Evolutionary conservation across 92 coral and sea anemone species (phyloP).

Genomic region (Anthopleura xanthogrammica): DNA sequence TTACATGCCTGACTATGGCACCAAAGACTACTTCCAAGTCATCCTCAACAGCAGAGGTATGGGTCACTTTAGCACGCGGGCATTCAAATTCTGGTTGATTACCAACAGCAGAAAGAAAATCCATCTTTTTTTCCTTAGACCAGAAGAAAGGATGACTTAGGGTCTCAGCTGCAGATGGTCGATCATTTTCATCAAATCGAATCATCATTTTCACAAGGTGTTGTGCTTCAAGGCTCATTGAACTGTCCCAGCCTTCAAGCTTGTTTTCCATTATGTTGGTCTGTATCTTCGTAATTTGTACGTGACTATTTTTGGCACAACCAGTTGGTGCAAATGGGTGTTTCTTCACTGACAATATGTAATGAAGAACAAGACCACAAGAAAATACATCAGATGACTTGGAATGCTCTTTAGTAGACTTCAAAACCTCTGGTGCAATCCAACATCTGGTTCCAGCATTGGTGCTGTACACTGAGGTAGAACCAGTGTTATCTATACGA

Average conservation of each 20-base stretch:
- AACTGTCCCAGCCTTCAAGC: not conserved
- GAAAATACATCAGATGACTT: too few species aligned
- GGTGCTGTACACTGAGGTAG: too few species aligned
- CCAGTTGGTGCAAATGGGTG: slow-evolving; percentile 10
- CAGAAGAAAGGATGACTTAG: slow-evolving; percentile 47
- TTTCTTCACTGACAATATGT: slow-evolving; percentile 27
- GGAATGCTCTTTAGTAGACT: too few species aligned
- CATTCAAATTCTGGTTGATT: too few species aligned
- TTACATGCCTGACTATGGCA: too few species aligned
- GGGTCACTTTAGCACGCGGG: too few species aligned
- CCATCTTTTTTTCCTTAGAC: slow-evolving; percentile 39
- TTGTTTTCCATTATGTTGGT: not conserved
- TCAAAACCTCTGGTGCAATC: too few species aligned
- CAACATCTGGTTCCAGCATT: too few species aligned
- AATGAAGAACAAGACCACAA: too few species aligned
- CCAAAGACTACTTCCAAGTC: too few species aligned
- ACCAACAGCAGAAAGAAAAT: slow-evolving; percentile 25
- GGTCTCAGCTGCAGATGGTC: slow-evolving; percentile 30
- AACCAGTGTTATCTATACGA: too few species aligned
- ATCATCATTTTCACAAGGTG: not conserved
- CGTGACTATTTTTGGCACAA: not conserved
- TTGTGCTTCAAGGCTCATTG: slow-evolving; percentile 15
- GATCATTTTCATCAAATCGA: not conserved
- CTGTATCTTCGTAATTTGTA: not conserved
- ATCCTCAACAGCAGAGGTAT: not conserved